phyloP scores from a whole-genome alignment of 2,113 vertebrate species.

The Gobiocypris rarus region DNA sequence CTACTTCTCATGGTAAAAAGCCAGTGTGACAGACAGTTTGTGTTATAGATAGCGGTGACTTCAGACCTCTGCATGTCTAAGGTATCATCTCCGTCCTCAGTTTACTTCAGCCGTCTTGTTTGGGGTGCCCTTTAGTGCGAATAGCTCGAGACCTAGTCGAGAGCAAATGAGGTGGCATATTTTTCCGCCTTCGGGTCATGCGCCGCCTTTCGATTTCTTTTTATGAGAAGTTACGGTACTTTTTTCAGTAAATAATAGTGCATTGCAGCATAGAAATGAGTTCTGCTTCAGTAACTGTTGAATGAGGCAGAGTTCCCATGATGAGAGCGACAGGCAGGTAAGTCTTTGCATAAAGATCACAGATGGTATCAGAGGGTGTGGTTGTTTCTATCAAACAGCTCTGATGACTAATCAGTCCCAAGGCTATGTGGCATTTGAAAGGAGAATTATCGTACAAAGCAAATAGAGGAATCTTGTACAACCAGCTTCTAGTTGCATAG shows the following conservation, averaged over 20 bases:
- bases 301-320: constrained; percentile 46
- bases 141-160: background rate
- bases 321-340: constrained; percentile 46
- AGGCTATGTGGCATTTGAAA: constrained; percentile 57
- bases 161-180: background rate
- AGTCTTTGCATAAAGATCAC: constrained; percentile 51
- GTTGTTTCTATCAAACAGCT: constrained; percentile 56
- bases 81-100: constrained; percentile 30
- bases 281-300: background rate
- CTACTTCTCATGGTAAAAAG: constrained; percentile 24
- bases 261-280: background rate
- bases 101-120: constrained; percentile 30
- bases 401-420: constrained; percentile 56
- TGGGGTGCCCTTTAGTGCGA: constrained; percentile 6
- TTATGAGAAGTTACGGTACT: background rate
- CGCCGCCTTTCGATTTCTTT: background rate
- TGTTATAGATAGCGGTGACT: constrained; percentile 32
- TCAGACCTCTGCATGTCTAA: constrained; percentile 11
- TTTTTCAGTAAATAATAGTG: background rate
- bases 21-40: constrained; percentile 20
- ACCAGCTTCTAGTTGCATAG: constrained; percentile 29
- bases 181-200: background rate
- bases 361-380: constrained; percentile 58
- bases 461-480: constrained; percentile 59
- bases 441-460: constrained; percentile 50